Conservation (phyloP, 2,113 vertebrate genomes). For the Spermophilus dauricus region DNA sequence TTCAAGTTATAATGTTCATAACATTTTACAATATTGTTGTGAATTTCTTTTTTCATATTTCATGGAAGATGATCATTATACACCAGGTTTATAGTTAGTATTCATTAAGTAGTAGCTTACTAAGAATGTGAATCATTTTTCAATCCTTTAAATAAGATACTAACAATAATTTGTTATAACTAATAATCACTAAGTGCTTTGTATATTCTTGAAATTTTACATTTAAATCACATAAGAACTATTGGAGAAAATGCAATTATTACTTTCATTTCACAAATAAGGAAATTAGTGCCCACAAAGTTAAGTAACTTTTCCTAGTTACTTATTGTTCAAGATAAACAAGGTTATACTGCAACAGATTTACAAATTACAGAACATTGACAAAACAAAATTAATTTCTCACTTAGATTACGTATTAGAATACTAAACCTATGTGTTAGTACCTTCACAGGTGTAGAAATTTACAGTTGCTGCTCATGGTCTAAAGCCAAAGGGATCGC, state of each 20-base stretch:
- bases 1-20: conserved; percentile 1
- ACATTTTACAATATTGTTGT: not conserved
- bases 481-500: not conserved
- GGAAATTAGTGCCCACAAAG: not conserved
- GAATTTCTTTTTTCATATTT: conserved; percentile 18
- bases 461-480: not conserved
- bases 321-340: not conserved
- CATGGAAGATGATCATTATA: not conserved
- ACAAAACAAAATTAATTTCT: not conserved
- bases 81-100: not conserved
- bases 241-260: not conserved
- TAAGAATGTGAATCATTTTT: not conserved
- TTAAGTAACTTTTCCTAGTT: not conserved
- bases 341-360: not conserved
- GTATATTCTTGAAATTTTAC: not conserved
- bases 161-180: not conserved
- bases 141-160: not conserved
- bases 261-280: not conserved
- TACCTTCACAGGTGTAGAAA: not conserved
- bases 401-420: not conserved
- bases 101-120: conserved; percentile 32
- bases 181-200: not conserved
- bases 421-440: not conserved
- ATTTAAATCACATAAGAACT: not conserved
- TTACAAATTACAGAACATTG: not conserved